phyloP scores from a whole-genome alignment of 2,888 invertebrate genomes.

The Dryadula phaetusa region DNA sequence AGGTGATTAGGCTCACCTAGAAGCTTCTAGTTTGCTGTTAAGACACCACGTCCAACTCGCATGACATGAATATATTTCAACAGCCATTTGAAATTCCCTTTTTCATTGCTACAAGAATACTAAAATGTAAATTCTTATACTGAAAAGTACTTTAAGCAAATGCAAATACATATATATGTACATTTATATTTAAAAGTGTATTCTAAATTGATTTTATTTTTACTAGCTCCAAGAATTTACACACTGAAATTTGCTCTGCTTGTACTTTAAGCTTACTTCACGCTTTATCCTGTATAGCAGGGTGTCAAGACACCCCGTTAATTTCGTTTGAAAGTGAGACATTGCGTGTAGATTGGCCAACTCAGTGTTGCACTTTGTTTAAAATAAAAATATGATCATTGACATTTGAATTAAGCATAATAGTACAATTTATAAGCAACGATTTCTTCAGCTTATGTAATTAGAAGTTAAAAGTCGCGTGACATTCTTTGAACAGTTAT shows the following conservation, averaged over 20 bases:
- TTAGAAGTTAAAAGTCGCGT: neutral
- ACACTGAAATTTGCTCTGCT: neutral
- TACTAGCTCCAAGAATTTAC: neutral
- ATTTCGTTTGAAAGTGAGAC: too few species aligned
- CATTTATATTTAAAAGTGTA: neutral
- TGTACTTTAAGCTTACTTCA: too few species aligned
- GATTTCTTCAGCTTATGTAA: too few species aligned
- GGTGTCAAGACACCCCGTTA: too few species aligned
- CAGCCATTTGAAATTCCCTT: constrained; percentile 16
- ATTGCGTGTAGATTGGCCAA: too few species aligned
- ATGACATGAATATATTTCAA: constrained; percentile 43
- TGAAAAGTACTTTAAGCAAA: neutral
- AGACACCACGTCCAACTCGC: constrained; percentile 43
- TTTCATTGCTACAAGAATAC: constrained; percentile 23
- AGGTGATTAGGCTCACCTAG: constrained; percentile 27
- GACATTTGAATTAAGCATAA: neutral
- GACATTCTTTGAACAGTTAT: neutral
- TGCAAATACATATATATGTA: too few species aligned
- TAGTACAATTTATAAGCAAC: too few species aligned
- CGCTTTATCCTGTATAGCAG: too few species aligned
- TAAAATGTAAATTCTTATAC: constrained; percentile 10
- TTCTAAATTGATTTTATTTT: neutral
- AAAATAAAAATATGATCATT: neutral
- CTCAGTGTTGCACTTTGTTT: neutral
- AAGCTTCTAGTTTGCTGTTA: constrained; percentile 29